Conservation (phyloP, 2,797 vertebrate genomes). For the Ciconia nigra region DNA sequence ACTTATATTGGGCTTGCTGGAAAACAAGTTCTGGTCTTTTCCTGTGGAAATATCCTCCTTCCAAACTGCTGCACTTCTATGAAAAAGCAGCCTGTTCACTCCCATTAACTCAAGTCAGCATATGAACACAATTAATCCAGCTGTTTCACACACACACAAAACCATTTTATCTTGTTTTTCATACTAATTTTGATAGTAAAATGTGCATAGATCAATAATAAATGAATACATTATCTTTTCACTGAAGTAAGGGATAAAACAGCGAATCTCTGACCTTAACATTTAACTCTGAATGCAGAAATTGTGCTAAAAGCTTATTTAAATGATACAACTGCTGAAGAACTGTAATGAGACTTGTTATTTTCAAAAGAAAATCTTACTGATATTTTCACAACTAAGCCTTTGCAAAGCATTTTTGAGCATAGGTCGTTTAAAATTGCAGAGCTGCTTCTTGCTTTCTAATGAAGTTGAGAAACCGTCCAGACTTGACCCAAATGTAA, state of each 20-base stretch:
- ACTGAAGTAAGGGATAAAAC: neutral
- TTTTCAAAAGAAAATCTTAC: neutral
- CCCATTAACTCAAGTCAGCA: neutral
- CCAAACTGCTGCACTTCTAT: neutral
- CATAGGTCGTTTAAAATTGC: neutral
- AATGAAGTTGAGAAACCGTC: neutral
- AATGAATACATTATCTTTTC: neutral
- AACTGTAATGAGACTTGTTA: neutral
- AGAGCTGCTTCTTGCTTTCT: neutral
- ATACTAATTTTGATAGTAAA: neutral
- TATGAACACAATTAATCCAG: neutral
- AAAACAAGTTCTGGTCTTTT: constrained; percentile 56
- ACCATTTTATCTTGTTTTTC: neutral
- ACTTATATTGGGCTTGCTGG: neutral
- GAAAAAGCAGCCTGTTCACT: neutral
- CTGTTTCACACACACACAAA: neutral
- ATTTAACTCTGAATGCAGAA: neutral
- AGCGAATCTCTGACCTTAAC: neutral
- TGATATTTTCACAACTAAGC: neutral
- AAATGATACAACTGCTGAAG: neutral
- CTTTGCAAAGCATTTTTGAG: neutral
- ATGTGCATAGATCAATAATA: neutral
- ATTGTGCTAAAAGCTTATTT: neutral
- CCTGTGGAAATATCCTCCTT: constrained; percentile 55
- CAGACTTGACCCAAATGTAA: neutral